phyloP scores from a whole-genome alignment of 1,140 invertebrate species.

The Magallana ariakensis region DNA sequence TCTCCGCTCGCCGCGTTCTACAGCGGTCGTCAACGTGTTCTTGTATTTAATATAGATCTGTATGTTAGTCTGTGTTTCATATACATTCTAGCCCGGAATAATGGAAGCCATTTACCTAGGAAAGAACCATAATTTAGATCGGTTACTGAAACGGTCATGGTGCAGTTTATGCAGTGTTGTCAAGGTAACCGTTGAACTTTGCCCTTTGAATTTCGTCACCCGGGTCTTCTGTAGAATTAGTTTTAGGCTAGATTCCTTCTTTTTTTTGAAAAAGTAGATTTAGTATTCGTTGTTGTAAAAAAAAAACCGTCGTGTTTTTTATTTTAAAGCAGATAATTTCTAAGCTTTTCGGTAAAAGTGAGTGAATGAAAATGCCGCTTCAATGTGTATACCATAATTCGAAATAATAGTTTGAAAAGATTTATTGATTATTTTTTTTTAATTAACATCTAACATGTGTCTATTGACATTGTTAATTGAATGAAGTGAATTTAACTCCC shows the following conservation, averaged over 20 bases:
- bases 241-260: no score
- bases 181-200: constrained; percentile 60
- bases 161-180: constrained; percentile 60
- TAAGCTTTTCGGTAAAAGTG: not conserved
- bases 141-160: constrained; percentile 64
- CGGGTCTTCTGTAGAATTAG: not conserved
- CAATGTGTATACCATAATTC: no score
- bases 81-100: constrained; percentile 64
- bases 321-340: not conserved
- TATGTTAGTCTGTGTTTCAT: constrained; percentile 4
- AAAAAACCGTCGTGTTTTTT: not conserved
- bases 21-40: not conserved
- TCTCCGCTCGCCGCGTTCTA: not conserved
- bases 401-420: not conserved
- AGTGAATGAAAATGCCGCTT: not conserved
- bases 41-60: constrained; percentile 24
- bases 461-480: not conserved
- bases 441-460: constrained; percentile 27
- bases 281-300: no score
- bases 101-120: constrained; percentile 61
- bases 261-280: not conserved
- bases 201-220: not conserved
- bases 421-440: not conserved
- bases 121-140: constrained; percentile 55
- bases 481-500: not conserved